Evolutionary conservation across 1,140 invertebrate genomes (phyloP).

Genomic region (Solenopsis invicta): DNA sequence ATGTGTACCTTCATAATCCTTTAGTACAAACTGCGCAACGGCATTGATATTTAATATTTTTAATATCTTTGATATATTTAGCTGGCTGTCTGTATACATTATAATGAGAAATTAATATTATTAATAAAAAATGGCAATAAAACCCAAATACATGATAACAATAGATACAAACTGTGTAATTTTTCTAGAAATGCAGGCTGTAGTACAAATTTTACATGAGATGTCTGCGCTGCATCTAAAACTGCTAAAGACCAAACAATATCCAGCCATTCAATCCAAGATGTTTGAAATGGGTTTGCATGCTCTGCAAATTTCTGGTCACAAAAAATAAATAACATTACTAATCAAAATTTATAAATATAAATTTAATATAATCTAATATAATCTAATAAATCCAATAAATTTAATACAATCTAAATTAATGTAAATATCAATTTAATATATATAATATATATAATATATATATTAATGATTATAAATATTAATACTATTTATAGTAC

Average conservation of each 20-base stretch:
- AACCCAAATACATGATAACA: not conserved
- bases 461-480: too few relatives aligned
- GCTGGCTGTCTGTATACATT: not conserved
- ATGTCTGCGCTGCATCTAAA: not conserved
- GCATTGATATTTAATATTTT: constrained; percentile 56
- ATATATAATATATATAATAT: too few relatives aligned
- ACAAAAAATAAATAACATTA: not conserved
- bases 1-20: constrained; percentile 39
- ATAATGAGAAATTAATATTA: constrained; percentile 5
- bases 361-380: too few relatives aligned
- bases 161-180: constrained; percentile 18
- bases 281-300: not conserved
- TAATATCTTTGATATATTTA: constrained; percentile 43
- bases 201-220: not conserved
- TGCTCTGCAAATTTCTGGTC: not conserved
- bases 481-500: too few relatives aligned
- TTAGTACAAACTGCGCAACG: constrained; percentile 39
- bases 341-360: too few relatives aligned
- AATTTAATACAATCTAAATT: too few relatives aligned
- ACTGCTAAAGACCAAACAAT: constrained; percentile 42
- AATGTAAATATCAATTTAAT: too few relatives aligned
- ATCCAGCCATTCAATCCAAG: constrained; percentile 24
- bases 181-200: not conserved
- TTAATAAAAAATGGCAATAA: not conserved
- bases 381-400: too few relatives aligned